Evolutionary conservation across 1,140 invertebrate genomes (phyloP), one percentile per base, ranked within the genome.

Genomic region (Choristoneura fumiferana): DNA sequence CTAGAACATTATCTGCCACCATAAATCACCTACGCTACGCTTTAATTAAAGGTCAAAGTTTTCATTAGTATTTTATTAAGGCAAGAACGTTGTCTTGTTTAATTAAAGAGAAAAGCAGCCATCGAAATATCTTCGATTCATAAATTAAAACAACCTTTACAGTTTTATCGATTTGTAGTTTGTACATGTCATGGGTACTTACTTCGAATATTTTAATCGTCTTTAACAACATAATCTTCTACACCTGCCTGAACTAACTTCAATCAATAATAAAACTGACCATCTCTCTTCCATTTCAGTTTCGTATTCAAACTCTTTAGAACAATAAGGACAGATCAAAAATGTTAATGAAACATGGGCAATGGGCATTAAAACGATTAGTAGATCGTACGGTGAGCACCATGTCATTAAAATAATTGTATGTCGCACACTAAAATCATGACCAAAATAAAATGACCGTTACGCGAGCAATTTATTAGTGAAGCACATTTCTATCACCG

Each of bases 401-500:
- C 15, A 40, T 8, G n/a, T 40, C 1, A 17, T 40, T 40, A 15
- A 29, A 29, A 40, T 17, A 17, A 22, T n/a, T 45, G 18, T 45
- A 12, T 22, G 43, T 22, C 18, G n/a, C 43, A 12, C 18, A 54
- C 4, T 29, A 1, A 54, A 13, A 54, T 29, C 5, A 10, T 14
- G 29, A 53, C n/a, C 13, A 53, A 53, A 34, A 35, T 53, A 53
- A 53, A 53, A 53, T 35, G 60, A 61, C 58, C 56, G 58, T 66
- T 65, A 52, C 53, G 37, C 34, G 35, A 39, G 54, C 43, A 56
- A 59, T 65, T 66, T 61, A 65, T 63, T 57, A 61, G 58, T 58
- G 63, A 66, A 65, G 71, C 62, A 58, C 60, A 64, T 69, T 76
- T 68, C 73, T 73, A 72, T 73, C 64, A 71, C 37, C 53, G 60